phyloP scores from a whole-genome alignment of 2,113 vertebrate genomes.

The Elaphurus davidianus region DNA sequence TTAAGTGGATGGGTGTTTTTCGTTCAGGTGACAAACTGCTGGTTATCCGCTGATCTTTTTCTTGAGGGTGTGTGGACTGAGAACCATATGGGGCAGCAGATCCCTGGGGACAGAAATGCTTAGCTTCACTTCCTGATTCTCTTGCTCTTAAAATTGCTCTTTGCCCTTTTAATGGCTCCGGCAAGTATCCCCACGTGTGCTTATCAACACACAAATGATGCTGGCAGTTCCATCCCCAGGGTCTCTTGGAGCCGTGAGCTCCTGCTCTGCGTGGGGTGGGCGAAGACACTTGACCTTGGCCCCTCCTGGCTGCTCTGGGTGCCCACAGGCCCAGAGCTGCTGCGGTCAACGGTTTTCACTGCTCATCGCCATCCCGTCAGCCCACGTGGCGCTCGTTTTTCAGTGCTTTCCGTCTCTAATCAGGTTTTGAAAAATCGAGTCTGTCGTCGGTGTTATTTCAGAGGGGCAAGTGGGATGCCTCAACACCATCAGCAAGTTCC shows the following conservation, averaged over 20 bases:
- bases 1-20: not conserved
- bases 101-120: slow-evolving; percentile 54
- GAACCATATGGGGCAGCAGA: not conserved
- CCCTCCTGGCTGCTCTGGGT: slow-evolving; percentile 71
- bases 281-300: slow-evolving; percentile 70
- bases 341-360: slow-evolving; percentile 48
- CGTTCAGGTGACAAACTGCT: not conserved
- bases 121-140: slow-evolving; percentile 34
- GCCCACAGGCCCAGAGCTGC: slow-evolving; percentile 65
- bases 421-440: not conserved
- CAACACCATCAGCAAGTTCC: not conserved
- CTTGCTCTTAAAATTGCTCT: slow-evolving; percentile 52
- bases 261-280: slow-evolving; percentile 62
- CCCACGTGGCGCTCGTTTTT: slow-evolving; percentile 69
- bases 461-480: not conserved
- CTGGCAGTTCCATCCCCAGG: slow-evolving; percentile 70
- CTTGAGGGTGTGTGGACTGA: slow-evolving; percentile 23
- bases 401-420: slow-evolving; percentile 37
- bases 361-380: slow-evolving; percentile 61
- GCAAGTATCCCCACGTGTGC: slow-evolving; percentile 60
- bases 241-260: slow-evolving; percentile 77
- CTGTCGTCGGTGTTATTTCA: not conserved
- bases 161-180: not conserved
- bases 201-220: slow-evolving; percentile 76
- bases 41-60: not conserved